Evolutionary conservation across 2,888 invertebrate species (phyloP), one percentile per base, ranked within the genome.

Genomic region (Blastobasis adustella): DNA sequence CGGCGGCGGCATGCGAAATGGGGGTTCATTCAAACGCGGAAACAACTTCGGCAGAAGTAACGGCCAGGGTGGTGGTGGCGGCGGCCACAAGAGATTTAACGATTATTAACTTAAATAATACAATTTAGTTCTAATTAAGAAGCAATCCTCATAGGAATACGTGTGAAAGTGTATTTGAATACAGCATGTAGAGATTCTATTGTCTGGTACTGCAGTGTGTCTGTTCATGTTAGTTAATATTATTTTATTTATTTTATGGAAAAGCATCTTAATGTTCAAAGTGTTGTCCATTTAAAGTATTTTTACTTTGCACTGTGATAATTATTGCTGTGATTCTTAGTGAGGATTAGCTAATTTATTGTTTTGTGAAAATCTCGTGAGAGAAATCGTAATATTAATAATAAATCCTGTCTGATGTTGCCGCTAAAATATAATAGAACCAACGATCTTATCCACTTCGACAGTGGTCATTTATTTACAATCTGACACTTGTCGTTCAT

Each of bases 1-100:
- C 9, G 76, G 76, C 41, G 75, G 79, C 6, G 76, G 87, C 41
- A 82, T 90, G 52, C 86, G 88, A 1, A 87, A 89, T 10, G 84
- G 89, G 5, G 89, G 90, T 49, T 83, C 89, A 36, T 89, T 89
- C 71, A 87, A 83, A 59, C 79, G 89, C 41, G 88, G 89, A 49
- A 71, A 78, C 54, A 86, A 76, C 62, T 85, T 86, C 55, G 86
- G 90, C 49, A 78, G 83, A 57, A 77, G 81, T 49, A 75, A 72
- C 55, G 79, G 83, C 49, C 76, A 76, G 37, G 74, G 76, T 6
- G 79, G 84, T 10, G 79, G 71, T 45, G 82, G 84, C 23, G 79
- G 71, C 45, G 82, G 80, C 58, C 88, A 88, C 66, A 81, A 82
- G 65, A 72, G 80, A 78, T 88, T 88, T 67, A 76, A 80, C 64